Conservation (phyloP, 2,113 vertebrate genomes). For the Martes martes region DNA sequence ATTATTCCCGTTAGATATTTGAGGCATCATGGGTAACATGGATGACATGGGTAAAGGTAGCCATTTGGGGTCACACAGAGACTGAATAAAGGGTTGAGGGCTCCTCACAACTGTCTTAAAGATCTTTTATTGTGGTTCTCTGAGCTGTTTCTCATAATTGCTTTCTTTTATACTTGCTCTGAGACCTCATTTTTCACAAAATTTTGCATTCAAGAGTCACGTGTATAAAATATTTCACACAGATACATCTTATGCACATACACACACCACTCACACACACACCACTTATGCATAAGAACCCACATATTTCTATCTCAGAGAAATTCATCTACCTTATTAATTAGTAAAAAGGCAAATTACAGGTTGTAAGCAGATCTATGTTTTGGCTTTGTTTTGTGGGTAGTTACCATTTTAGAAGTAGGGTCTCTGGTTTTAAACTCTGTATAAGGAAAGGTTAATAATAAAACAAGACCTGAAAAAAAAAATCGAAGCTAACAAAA, state of each 20-base stretch:
- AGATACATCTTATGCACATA: background rate
- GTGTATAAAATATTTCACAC: background rate
- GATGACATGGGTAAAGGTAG: background rate
- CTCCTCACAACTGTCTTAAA: background rate
- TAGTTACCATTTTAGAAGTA: conserved; percentile 23
- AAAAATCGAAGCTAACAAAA: background rate
- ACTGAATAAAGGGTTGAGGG: background rate
- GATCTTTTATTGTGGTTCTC: background rate
- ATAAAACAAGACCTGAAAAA: background rate
- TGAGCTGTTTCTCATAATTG: background rate
- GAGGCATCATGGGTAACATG: background rate
- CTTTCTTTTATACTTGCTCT: background rate
- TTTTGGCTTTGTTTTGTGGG: background rate
- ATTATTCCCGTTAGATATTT: background rate
- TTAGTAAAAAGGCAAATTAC: conserved; percentile 35
- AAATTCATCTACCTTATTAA: conserved; percentile 49
- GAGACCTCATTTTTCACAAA: background rate
- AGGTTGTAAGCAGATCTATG: background rate
- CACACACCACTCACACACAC: background rate
- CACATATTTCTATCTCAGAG: conserved; percentile 15
- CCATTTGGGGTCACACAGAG: background rate
- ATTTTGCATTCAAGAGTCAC: background rate
- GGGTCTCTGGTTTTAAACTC: conserved; percentile 22
- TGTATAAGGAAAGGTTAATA: background rate
- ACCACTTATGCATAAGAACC: background rate